These are phyloP conservation scores for Himantopus leucocephalus DNA, from an alignment of 2,113 vertebrate genomes.

Conservation along the genomic window DNA sequence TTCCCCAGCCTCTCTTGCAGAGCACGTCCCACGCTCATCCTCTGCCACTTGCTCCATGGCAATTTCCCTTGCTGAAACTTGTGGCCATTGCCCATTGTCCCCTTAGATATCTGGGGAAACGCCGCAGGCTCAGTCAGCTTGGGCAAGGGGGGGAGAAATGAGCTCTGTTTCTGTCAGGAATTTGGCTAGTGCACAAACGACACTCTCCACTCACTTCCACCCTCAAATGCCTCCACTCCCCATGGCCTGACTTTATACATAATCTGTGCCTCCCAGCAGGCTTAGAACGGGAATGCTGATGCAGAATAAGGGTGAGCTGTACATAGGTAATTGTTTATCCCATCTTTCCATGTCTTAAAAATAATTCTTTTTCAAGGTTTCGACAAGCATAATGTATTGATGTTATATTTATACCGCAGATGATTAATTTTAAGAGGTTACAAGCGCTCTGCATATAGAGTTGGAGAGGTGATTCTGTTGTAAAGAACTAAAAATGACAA, in stretches of 20 bases:
- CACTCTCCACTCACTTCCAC: neutral
- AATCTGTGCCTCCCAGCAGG: neutral
- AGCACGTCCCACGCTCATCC: accelerated
- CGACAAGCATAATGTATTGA: neutral
- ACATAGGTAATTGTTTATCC: neutral
- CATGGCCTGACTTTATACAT: neutral
- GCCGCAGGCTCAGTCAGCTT: neutral
- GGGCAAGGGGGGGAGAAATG: neutral
- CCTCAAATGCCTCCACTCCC: neutral
- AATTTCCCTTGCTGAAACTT: neutral
- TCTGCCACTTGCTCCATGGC: neutral
- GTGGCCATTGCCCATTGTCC: neutral
- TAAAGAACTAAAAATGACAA: neutral
- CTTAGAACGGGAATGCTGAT: neutral
- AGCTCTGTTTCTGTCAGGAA: neutral
- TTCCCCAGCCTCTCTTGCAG: neutral
- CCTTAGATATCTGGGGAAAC: neutral
- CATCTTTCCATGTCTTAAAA: neutral
- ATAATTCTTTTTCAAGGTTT: neutral
- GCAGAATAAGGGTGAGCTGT: neutral
- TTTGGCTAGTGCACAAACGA: neutral
- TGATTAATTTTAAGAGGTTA: neutral
- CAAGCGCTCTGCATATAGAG: neutral
- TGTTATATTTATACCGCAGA: neutral
- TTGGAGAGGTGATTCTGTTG: neutral